Evolutionary conservation across 2,113 vertebrate species (phyloP).

Genomic region (Panurus biarmicus): DNA sequence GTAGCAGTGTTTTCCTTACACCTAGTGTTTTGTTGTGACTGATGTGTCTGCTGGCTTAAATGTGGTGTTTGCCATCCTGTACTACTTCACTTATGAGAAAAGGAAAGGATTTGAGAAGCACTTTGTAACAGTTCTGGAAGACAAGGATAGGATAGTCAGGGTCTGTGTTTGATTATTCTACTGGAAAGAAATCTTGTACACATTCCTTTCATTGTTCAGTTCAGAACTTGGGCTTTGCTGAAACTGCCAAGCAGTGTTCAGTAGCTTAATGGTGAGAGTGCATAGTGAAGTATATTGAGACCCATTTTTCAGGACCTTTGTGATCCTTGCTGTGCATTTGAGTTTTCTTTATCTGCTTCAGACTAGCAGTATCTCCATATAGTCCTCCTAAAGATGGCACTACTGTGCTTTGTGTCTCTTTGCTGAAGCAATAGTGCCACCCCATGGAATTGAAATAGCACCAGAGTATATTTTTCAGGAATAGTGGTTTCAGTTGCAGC

Average conservation of each 20-base stretch:
- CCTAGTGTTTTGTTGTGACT: not conserved
- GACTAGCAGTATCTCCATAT: not conserved
- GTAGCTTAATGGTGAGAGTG: not conserved
- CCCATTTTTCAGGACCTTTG: not conserved
- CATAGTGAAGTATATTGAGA: not conserved
- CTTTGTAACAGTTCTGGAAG: not conserved
- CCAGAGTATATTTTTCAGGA: not conserved
- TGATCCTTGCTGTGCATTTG: not conserved
- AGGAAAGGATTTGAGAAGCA: not conserved
- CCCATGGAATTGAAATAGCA: not conserved
- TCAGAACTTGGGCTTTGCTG: not conserved
- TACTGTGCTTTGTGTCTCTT: not conserved
- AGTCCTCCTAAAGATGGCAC: not conserved
- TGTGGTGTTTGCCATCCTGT: not conserved
- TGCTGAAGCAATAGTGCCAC: constrained; percentile 17
- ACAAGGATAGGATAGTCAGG: not conserved
- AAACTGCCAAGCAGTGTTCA: not conserved
- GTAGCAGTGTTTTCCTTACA: not conserved
- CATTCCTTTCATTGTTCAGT: not conserved
- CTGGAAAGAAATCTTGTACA: not conserved
- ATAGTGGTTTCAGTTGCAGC: not conserved
- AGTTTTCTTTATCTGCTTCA: not conserved
- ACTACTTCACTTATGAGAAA: not conserved
- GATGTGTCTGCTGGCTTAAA: not conserved
- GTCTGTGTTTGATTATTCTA: not conserved